Evolutionary conservation across 2,888 invertebrate genomes (phyloP).

Genomic region (Eremobia ochroleuca): DNA sequence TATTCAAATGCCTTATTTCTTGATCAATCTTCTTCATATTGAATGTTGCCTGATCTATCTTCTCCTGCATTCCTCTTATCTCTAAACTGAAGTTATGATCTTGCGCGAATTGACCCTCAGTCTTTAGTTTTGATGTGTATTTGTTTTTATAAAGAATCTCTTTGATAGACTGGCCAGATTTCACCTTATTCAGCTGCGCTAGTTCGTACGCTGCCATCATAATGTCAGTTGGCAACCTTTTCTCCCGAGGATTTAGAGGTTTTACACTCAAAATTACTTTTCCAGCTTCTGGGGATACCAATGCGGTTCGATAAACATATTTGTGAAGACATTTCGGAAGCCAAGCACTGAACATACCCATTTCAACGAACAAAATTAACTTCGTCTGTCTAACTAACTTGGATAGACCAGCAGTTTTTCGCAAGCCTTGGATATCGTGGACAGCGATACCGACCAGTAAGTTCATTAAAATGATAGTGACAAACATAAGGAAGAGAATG

Average conservation of each 20-base stretch:
- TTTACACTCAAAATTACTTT: conserved; percentile 95
- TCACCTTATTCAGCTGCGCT: conserved; percentile 93
- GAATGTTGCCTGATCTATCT: conserved; percentile 93
- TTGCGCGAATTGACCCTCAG: conserved; percentile 83
- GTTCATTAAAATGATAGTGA: conserved; percentile 96
- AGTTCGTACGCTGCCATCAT: conserved; percentile 95
- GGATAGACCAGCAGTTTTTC: conserved; percentile 96
- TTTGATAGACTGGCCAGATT: conserved; percentile 92
- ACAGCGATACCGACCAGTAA: conserved; percentile 96
- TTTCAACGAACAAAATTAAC: conserved; percentile 95
- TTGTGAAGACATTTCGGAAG: conserved; percentile 94
- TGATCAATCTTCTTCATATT: conserved; percentile 93
- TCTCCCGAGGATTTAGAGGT: conserved; percentile 95
- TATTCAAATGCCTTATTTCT: conserved; percentile 93
- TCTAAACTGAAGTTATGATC: conserved; percentile 90
- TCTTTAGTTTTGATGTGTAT: conserved; percentile 92
- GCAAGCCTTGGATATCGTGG: conserved; percentile 96
- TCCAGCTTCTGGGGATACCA: conserved; percentile 95
- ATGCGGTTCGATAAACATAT: conserved; percentile 94
- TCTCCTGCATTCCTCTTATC: conserved; percentile 92
- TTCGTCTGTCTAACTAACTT: conserved; percentile 96
- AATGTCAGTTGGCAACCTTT: conserved; percentile 94
- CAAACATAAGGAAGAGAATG: conserved; percentile 95
- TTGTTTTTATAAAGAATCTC: conserved; percentile 91
- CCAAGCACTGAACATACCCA: conserved; percentile 95